These are phyloP conservation scores for Butorides virescens DNA, from an alignment of 2,113 vertebrate species.

Conservation along the genomic window DNA sequence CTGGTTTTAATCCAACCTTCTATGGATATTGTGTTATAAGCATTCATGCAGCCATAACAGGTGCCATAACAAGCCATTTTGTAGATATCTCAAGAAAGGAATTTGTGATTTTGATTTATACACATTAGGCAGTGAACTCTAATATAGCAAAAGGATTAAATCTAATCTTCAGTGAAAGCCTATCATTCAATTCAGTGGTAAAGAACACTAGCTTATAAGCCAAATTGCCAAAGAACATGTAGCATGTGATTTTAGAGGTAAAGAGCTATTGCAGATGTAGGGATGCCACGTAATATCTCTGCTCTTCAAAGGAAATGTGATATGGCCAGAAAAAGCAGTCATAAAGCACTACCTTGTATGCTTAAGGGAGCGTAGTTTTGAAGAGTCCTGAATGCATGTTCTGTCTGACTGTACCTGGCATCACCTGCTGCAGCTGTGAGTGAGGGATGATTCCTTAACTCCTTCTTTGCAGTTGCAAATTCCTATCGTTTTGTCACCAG, in stretches of 20 bases:
- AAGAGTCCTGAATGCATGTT: background rate
- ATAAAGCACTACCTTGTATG: background rate
- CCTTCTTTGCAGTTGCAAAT: background rate
- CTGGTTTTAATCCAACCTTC: background rate
- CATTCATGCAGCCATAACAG: background rate
- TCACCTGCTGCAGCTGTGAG: background rate
- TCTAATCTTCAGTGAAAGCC: background rate
- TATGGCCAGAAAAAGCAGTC: background rate
- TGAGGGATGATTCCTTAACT: background rate
- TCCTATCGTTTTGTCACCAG: background rate
- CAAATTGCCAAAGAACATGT: background rate
- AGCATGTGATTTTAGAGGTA: background rate
- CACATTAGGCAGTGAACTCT: background rate
- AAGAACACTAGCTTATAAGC: background rate
- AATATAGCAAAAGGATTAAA: background rate
- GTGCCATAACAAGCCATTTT: background rate
- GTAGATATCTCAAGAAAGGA: background rate
- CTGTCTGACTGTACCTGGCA: background rate
- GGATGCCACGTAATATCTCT: background rate
- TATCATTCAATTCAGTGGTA: background rate
- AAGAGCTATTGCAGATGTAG: background rate
- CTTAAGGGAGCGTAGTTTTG: background rate
- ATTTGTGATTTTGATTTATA: background rate
- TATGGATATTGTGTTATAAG: background rate
- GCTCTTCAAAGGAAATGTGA: background rate